Evolutionary conservation across 2,888 invertebrate genomes (phyloP).

Genomic region (Acleris cristana): DNA sequence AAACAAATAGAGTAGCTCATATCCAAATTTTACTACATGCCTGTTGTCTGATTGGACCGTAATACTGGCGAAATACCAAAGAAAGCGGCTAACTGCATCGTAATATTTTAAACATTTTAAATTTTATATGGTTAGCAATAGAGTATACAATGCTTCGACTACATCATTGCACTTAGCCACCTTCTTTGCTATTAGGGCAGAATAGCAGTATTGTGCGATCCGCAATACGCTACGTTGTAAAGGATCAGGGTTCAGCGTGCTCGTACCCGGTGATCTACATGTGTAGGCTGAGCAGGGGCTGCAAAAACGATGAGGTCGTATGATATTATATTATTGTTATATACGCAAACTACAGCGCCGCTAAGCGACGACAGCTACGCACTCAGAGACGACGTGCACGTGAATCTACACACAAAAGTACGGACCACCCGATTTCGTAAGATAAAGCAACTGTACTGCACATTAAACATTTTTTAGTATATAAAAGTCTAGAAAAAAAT

Average conservation of each 20-base stretch:
- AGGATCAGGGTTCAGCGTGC: conserved; percentile 20
- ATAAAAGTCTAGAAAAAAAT: too few relatives aligned
- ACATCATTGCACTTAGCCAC: too few relatives aligned
- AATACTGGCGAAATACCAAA: not conserved
- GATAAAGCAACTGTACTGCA: too few relatives aligned
- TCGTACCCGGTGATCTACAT: conserved; percentile 17
- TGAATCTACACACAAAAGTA: too few relatives aligned
- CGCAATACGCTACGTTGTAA: conserved; percentile 29
- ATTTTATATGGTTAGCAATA: too few relatives aligned
- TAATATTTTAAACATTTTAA: too few relatives aligned
- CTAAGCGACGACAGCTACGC: not conserved
- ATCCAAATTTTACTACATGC: conserved; percentile 17
- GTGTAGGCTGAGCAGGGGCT: not conserved
- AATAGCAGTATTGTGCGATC: conserved; percentile 33
- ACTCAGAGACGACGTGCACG: too few relatives aligned
- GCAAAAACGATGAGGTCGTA: not conserved
- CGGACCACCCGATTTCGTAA: too few relatives aligned
- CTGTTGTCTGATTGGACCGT: conserved; percentile 29
- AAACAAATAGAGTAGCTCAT: conserved; percentile 8
- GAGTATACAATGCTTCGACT: too few relatives aligned
- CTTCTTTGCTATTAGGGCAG: not conserved
- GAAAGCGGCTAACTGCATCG: too few relatives aligned
- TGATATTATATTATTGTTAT: not conserved
- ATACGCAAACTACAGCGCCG: too few relatives aligned
- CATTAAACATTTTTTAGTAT: too few relatives aligned